These are phyloP conservation scores for Eulemur albifrons DNA, from an alignment of 2,797 vertebrate species.

Conservation along the genomic window DNA sequence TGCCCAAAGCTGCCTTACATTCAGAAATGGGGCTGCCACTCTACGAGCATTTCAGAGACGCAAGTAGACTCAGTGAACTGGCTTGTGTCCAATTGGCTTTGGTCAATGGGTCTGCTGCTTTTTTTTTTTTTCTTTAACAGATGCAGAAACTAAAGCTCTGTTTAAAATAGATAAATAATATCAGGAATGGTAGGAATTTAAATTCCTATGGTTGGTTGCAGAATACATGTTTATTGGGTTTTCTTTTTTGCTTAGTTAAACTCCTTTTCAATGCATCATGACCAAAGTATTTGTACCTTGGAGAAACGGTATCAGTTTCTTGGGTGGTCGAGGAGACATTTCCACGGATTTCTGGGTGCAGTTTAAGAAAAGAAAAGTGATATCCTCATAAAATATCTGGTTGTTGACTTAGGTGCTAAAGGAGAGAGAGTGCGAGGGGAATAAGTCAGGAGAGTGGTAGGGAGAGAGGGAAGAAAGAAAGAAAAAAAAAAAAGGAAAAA, in stretches of 20 bases:
- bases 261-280: background rate
- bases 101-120: background rate
- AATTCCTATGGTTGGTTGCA: background rate
- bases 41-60: background rate
- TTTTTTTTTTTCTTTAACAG: background rate
- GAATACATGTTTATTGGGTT: background rate
- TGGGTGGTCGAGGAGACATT: background rate
- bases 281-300: background rate
- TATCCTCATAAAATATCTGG: background rate
- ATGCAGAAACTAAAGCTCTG: background rate
- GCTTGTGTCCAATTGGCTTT: background rate
- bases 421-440: background rate
- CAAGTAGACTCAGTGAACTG: background rate
- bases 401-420: background rate
- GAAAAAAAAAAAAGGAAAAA: background rate
- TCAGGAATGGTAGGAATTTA: background rate
- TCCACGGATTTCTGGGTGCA: background rate
- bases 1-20: background rate
- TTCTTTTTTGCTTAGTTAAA: background rate
- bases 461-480: background rate
- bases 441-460: background rate
- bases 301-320: background rate
- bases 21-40: background rate
- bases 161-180: background rate
- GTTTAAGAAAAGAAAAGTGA: background rate